Percentiles rank a stretch among this genome's conserved stretches.
Evolutionary conservation across 2,888 invertebrate species (phyloP).

Genomic region (Macrophya alboannulata): DNA sequence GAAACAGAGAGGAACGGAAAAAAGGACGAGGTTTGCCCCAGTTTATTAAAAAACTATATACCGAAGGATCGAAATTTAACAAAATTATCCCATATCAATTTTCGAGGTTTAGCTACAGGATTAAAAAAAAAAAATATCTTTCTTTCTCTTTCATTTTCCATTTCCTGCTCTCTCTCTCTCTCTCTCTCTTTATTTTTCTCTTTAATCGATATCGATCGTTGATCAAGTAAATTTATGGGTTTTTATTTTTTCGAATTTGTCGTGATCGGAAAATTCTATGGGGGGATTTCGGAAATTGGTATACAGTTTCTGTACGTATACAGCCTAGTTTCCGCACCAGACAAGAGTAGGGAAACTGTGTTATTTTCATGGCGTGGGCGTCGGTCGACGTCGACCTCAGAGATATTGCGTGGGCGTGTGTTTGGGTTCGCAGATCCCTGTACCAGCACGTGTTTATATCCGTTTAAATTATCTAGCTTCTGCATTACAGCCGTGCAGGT

Average conservation of each 20-base stretch:
- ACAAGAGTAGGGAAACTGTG: neutral
- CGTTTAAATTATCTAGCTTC: neutral
- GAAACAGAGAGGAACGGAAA: neutral
- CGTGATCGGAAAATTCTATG: neutral
- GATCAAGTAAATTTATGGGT: neutral
- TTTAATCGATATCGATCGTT: neutral
- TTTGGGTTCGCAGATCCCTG: slow-evolving; percentile 68
- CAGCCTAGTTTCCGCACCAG: neutral
- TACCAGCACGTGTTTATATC: slow-evolving; percentile 68
- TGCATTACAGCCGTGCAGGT: too few relatives aligned
- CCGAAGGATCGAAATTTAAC: neutral
- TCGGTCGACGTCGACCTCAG: slow-evolving; percentile 63
- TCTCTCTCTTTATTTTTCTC: too few relatives aligned
- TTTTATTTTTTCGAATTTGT: neutral
- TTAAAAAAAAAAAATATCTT: too few relatives aligned
- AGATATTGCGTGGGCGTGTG: slow-evolving; percentile 72
- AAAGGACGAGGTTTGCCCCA: too few relatives aligned
- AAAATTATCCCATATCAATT: too few relatives aligned
- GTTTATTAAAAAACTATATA: neutral
- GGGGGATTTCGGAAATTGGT: neutral
- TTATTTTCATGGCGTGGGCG: slow-evolving; percentile 68
- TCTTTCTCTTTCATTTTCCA: too few relatives aligned
- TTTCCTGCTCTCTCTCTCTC: too few relatives aligned
- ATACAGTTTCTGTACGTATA: neutral
- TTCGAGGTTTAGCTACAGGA: too few relatives aligned